Conservation (phyloP, 2,113 vertebrate species). For the Hydropotes inermis region DNA sequence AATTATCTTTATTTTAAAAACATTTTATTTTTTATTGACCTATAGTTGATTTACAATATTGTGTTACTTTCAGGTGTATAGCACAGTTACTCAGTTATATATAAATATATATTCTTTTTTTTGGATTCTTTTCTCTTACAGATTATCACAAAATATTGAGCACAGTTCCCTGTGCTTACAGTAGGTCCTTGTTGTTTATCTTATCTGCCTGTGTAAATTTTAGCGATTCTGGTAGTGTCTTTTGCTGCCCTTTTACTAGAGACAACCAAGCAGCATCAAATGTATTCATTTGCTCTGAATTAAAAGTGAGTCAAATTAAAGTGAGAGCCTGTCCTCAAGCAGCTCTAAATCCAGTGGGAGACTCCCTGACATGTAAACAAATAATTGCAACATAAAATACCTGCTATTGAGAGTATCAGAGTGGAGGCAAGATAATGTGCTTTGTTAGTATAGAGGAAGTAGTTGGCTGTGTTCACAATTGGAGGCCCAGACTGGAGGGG, state of each 20-base stretch:
- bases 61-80: not conserved
- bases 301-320: not conserved
- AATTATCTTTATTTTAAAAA: not conserved
- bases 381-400: not conserved
- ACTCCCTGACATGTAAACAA: not conserved
- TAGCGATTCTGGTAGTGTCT: not conserved
- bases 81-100: not conserved
- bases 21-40: not conserved
- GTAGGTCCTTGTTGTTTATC: not conserved
- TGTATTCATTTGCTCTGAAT: not conserved
- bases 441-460: not conserved
- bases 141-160: not conserved
- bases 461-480: not conserved
- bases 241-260: not conserved
- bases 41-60: not conserved
- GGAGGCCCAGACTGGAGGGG: not conserved
- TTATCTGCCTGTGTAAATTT: constrained; percentile 9
- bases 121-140: not conserved
- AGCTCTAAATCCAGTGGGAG: not conserved
- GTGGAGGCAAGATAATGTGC: not conserved
- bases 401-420: not conserved
- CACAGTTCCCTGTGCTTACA: not conserved
- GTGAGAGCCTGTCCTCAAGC: not conserved
- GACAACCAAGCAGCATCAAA: not conserved
- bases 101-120: not conserved